Percentiles rank a stretch among this genome's conserved stretches.
These are phyloP conservation scores for Oreochromis spilurus DNA, from an alignment of 2,113 vertebrate species.

Conservation along the genomic window DNA sequence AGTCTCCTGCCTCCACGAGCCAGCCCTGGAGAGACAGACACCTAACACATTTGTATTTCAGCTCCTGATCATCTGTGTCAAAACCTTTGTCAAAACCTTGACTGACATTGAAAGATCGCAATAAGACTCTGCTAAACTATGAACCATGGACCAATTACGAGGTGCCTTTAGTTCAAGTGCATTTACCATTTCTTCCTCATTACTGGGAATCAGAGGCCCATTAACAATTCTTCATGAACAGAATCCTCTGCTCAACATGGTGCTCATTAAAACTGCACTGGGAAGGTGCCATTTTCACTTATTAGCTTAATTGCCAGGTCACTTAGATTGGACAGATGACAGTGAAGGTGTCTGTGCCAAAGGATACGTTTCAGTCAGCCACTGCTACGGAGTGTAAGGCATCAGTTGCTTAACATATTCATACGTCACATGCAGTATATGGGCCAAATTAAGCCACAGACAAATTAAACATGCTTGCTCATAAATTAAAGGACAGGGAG, in stretches of 20 bases:
- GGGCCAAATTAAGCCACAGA: conserved; percentile 64
- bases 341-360: conserved; percentile 58
- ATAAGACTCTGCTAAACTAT: background rate
- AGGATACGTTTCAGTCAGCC: conserved; percentile 53
- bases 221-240: conserved; percentile 46
- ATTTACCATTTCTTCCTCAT: conserved; percentile 28
- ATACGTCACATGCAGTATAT: conserved; percentile 34
- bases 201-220: conserved; percentile 41
- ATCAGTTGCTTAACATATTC: conserved; percentile 50
- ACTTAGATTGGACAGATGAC: conserved; percentile 69
- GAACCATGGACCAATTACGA: conserved; percentile 16
- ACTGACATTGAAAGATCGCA: conserved; percentile 11
- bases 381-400: conserved; percentile 12
- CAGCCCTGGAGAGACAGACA: background rate
- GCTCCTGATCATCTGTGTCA: background rate
- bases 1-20: background rate
- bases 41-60: background rate
- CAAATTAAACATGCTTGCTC: conserved; percentile 62
- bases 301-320: conserved; percentile 73
- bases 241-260: conserved; percentile 47
- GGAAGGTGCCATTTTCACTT: conserved; percentile 68
- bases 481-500: conserved; percentile 63
- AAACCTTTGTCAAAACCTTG: background rate
- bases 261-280: conserved; percentile 73
- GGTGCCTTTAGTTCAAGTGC: conserved; percentile 38